These are phyloP conservation scores for Menura novaehollandiae DNA, from an alignment of 2,113 vertebrate genomes.

Conservation along the genomic window DNA sequence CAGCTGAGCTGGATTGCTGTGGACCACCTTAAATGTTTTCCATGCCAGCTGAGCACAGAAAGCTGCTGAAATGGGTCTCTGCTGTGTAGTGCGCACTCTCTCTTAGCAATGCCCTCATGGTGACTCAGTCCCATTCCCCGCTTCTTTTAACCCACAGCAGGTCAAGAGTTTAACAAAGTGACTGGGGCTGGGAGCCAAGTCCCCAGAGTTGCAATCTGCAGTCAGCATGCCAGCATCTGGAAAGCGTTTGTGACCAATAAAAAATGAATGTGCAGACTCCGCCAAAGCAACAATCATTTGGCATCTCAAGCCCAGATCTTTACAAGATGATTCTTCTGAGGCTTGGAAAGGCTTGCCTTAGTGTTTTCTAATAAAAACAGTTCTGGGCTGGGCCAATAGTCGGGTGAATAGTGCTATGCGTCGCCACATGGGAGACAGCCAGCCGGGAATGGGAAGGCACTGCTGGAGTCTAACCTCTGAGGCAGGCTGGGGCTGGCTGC, in stretches of 20 bases:
- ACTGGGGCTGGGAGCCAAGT: slow-evolving; percentile 64
- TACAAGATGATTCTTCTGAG: slow-evolving; percentile 65
- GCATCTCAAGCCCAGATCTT: slow-evolving; percentile 55
- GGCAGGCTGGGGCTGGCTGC: neutral
- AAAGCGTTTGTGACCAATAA: slow-evolving; percentile 69
- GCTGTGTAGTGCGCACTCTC: slow-evolving; percentile 4
- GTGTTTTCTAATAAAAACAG: slow-evolving; percentile 67
- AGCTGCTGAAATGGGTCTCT: slow-evolving; percentile 46
- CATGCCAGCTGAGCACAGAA: slow-evolving; percentile 47
- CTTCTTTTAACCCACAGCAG: slow-evolving; percentile 64
- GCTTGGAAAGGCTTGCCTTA: slow-evolving; percentile 53
- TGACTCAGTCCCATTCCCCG: slow-evolving; percentile 58
- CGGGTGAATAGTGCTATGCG: slow-evolving; percentile 30
- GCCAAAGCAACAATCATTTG: slow-evolving; percentile 67
- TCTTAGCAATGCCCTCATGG: slow-evolving; percentile 41
- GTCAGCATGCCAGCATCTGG: slow-evolving; percentile 71
- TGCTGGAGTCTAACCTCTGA: neutral
- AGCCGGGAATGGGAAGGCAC: neutral
- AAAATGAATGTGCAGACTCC: slow-evolving; percentile 60
- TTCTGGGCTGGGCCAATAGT: slow-evolving; percentile 34
- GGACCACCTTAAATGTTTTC: slow-evolving; percentile 60
- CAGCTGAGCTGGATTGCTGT: neutral
- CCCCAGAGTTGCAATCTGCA: slow-evolving; percentile 56
- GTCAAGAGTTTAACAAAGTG: slow-evolving; percentile 76
- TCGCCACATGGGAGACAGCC: slow-evolving; percentile 47